Percentiles rank a stretch among this genome's conserved stretches.
These are phyloP conservation scores for Aplochiton taeniatus DNA, from an alignment of 2,797 vertebrate species.

Conservation along the genomic window DNA sequence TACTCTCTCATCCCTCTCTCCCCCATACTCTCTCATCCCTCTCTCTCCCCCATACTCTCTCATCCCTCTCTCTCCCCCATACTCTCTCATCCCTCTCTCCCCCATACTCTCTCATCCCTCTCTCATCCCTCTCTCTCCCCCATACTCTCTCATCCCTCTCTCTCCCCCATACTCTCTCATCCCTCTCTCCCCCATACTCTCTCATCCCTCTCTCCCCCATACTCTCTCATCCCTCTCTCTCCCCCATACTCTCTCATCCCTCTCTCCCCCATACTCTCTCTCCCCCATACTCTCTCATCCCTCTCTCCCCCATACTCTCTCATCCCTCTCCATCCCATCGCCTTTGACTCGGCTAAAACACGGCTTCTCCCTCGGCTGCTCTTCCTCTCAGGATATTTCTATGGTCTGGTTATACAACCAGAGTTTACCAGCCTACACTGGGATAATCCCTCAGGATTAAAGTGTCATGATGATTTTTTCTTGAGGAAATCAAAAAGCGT, in stretches of 20 bases:
- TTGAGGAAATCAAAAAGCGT: too few species aligned
- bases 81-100: slow-evolving; percentile 30
- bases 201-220: too few species aligned
- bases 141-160: too few species aligned
- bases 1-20: slow-evolving; percentile 21
- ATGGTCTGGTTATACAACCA: background rate
- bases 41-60: background rate
- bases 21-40: slow-evolving; percentile 23
- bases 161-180: too few species aligned
- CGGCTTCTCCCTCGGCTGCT: background rate
- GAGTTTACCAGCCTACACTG: background rate
- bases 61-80: slow-evolving; percentile 2
- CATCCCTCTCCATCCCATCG: too few species aligned
- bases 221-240: too few species aligned
- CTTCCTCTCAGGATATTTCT: slow-evolving; percentile 2
- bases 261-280: background rate
- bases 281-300: too few species aligned
- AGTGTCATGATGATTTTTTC: background rate
- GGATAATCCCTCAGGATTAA: slow-evolving; percentile 8
- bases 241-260: too few species aligned
- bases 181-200: too few species aligned
- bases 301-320: too few species aligned
- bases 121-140: background rate
- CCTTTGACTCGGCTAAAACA: too few species aligned
- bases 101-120: slow-evolving; percentile 11